phyloP scores from a whole-genome alignment of 2,888 invertebrate genomes.

The Boloria selene region DNA sequence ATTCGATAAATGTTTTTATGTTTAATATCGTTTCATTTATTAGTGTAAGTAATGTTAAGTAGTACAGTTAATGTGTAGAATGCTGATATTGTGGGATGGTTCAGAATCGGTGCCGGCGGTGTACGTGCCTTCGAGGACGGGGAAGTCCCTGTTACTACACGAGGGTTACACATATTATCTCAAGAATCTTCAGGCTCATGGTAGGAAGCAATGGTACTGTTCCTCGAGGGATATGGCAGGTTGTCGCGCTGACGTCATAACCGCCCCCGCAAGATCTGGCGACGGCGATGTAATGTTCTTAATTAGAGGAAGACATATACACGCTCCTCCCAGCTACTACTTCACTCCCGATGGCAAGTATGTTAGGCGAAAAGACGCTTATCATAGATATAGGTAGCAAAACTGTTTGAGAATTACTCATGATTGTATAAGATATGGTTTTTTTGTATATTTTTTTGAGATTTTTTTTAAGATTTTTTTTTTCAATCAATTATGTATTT shows the following conservation, averaged over 20 bases:
- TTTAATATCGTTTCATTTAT: background rate
- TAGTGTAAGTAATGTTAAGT: background rate
- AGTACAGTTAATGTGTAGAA: constrained; percentile 34
- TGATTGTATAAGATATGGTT: constrained; percentile 18
- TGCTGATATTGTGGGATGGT: constrained; percentile 51
- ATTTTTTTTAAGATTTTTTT: constrained; percentile 22
- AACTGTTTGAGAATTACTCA: constrained; percentile 23
- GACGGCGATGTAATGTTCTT: constrained; percentile 73
- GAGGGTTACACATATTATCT: constrained; percentile 77
- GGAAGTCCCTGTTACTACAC: constrained; percentile 74
- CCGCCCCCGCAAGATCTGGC: constrained; percentile 62
- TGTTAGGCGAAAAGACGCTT: constrained; percentile 73
- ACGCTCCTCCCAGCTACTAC: constrained; percentile 74
- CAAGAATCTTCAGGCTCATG: constrained; percentile 76
- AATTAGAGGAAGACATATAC: constrained; percentile 73
- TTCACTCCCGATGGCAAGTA: constrained; percentile 78
- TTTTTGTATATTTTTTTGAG: constrained; percentile 25
- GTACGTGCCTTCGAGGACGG: constrained; percentile 79
- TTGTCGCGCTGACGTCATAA: constrained; percentile 76
- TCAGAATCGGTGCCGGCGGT: constrained; percentile 70
- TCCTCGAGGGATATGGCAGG: constrained; percentile 78
- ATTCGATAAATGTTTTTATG: background rate
- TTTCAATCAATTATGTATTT: constrained; percentile 9
- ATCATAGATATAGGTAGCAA: constrained; percentile 74
- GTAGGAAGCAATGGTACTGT: constrained; percentile 79